Evolutionary conservation across 2,888 invertebrate genomes (phyloP).

Genomic region (Drosophila phalerata): DNA sequence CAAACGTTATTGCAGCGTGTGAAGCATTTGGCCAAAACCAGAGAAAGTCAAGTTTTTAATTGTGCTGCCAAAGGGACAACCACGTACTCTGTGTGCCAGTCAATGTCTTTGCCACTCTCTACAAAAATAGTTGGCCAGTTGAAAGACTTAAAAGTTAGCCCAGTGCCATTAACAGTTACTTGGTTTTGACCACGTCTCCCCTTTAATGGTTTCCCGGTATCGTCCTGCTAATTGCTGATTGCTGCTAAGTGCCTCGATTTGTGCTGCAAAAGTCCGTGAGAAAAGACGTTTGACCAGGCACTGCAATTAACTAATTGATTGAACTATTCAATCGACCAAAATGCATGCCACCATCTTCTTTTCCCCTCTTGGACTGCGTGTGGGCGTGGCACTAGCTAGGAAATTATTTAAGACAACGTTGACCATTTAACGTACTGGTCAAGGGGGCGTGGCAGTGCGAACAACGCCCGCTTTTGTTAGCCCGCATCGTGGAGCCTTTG

Average conservation of each 20-base stretch:
- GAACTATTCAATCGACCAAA: constrained; percentile 76
- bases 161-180: constrained; percentile 60
- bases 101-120: background rate
- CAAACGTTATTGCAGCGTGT: constrained; percentile 11
- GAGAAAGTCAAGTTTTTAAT: constrained; percentile 49
- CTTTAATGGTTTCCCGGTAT: constrained; percentile 44
- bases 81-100: background rate
- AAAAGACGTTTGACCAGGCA: constrained; percentile 51
- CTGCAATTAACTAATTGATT: constrained; percentile 78
- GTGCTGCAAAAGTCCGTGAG: constrained; percentile 46
- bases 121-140: constrained; percentile 11
- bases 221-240: constrained; percentile 66
- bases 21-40: constrained; percentile 16
- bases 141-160: constrained; percentile 24
- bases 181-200: constrained; percentile 32
- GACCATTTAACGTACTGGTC: constrained; percentile 40
- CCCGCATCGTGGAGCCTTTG: constrained; percentile 35
- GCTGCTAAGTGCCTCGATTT: constrained; percentile 75
- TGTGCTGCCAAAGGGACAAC: constrained; percentile 32
- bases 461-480: constrained; percentile 19
- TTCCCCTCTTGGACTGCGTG: constrained; percentile 1
- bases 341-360: constrained; percentile 43
- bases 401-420: constrained; percentile 47
- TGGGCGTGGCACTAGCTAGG: constrained; percentile 57
- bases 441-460: constrained; percentile 28